Evolutionary conservation across 2,888 invertebrate species (phyloP).

Genomic region (Frankliniella fusca): DNA sequence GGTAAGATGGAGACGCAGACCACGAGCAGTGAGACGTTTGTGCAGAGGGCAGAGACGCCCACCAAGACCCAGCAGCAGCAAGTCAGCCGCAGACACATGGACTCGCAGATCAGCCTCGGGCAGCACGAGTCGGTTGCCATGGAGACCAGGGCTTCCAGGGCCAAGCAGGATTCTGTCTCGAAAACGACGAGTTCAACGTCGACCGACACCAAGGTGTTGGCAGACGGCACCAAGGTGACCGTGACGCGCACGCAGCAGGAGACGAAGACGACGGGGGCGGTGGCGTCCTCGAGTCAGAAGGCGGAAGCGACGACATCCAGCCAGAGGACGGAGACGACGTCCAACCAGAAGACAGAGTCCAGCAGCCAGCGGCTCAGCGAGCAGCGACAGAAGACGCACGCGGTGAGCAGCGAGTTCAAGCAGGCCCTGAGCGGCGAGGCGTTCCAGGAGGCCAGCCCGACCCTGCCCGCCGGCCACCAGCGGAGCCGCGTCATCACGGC

Average conservation of each 20-base stretch:
- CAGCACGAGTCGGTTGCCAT: slow-evolving; percentile 49
- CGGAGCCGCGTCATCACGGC: slow-evolving; percentile 67
- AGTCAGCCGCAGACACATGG: slow-evolving; percentile 54
- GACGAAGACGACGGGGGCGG: slow-evolving; percentile 24
- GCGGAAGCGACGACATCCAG: too few relatives aligned
- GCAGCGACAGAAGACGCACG: slow-evolving; percentile 42
- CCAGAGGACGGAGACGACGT: too few relatives aligned
- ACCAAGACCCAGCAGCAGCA: background rate
- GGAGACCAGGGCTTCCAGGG: slow-evolving; percentile 28
- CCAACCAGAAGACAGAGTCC: background rate
- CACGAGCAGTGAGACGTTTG: slow-evolving; percentile 53
- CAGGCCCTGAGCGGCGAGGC: slow-evolving; percentile 49
- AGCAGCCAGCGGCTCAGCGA: slow-evolving; percentile 34
- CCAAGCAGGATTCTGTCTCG: slow-evolving; percentile 49
- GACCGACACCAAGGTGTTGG: slow-evolving; percentile 37
- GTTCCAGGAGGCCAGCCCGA: slow-evolving; percentile 32
- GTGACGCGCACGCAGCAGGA: slow-evolving; percentile 41
- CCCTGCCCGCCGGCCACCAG: slow-evolving; percentile 53
- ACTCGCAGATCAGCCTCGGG: slow-evolving; percentile 63
- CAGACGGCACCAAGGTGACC: slow-evolving; percentile 33
- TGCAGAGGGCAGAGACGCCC: background rate
- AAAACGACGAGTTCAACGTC: slow-evolving; percentile 45
- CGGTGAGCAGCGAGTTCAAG: slow-evolving; percentile 55
- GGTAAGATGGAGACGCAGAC: slow-evolving; percentile 55
- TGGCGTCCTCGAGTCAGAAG: slow-evolving; percentile 35